These are phyloP conservation scores for Glyphotaelius pellucidus DNA, from an alignment of 2,888 invertebrate genomes.

Conservation along the genomic window DNA sequence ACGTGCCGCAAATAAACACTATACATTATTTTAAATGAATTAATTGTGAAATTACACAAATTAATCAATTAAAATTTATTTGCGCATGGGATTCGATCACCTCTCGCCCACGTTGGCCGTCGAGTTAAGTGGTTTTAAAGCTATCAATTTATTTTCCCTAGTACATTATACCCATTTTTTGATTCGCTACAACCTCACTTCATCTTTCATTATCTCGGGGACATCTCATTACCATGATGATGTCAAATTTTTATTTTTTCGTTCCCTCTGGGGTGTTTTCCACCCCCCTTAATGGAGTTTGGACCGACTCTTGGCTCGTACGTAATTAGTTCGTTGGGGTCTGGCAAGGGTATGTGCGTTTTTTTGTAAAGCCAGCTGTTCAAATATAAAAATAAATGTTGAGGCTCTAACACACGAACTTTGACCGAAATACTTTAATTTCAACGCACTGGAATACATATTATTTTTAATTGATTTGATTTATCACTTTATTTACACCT, in stretches of 20 bases:
- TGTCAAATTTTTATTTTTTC: conserved; percentile 2
- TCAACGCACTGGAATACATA: background rate
- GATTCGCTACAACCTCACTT: background rate
- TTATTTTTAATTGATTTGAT: too few species aligned
- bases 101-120: too few species aligned
- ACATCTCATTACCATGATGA: conserved; percentile 26
- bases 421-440: background rate
- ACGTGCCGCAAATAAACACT: too few species aligned
- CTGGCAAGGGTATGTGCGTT: background rate
- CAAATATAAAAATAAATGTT: background rate
- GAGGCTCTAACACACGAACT: background rate
- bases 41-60: too few species aligned
- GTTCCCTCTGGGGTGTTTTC: background rate
- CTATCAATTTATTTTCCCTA: background rate
- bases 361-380: background rate
- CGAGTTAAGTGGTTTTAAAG: background rate
- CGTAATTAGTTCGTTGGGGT: background rate
- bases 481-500: too few species aligned
- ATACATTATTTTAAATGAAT: too few species aligned
- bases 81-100: too few species aligned
- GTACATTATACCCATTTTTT: background rate
- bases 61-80: too few species aligned
- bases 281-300: background rate
- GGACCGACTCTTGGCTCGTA: background rate
- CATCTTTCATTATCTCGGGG: background rate